Percentiles rank a stretch among this genome's conserved stretches.
Conservation (phyloP, 2,113 vertebrate species). For the Erythrolamprus reginae region DNA sequence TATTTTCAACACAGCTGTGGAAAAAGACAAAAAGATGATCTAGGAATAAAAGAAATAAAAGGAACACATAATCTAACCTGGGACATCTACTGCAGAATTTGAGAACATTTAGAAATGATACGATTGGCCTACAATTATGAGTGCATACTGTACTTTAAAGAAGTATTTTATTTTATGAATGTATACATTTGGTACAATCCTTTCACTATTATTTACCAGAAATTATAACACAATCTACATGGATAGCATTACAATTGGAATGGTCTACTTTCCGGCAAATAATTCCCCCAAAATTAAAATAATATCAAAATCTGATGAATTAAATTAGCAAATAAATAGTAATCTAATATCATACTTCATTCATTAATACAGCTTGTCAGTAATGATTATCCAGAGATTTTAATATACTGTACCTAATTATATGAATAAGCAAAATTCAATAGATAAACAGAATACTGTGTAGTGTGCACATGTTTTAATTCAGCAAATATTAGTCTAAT, state of each 20-base stretch:
- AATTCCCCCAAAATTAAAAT: neutral
- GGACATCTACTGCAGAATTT: neutral
- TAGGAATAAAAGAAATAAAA: neutral
- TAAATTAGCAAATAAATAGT: neutral
- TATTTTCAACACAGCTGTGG: neutral
- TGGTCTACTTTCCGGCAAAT: neutral
- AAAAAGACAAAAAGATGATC: neutral
- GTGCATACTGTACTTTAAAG: neutral
- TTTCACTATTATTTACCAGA: neutral
- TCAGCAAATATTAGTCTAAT: slow-evolving; percentile 9
- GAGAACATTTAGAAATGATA: neutral
- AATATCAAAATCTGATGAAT: neutral
- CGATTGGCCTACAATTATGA: neutral
- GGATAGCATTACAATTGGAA: neutral
- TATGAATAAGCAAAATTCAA: neutral
- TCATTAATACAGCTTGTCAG: neutral
- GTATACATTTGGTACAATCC: neutral
- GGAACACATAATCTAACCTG: neutral
- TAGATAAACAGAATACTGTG: neutral
- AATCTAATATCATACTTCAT: neutral
- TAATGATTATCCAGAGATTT: neutral
- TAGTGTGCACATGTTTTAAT: neutral
- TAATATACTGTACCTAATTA: neutral
- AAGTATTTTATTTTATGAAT: neutral
- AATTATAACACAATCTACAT: neutral